A percentile compares a stretch with the other conserved stretches of the same genome.
Conservation (phyloP, 2,888 invertebrate genomes). For the Crematogaster levior region DNA sequence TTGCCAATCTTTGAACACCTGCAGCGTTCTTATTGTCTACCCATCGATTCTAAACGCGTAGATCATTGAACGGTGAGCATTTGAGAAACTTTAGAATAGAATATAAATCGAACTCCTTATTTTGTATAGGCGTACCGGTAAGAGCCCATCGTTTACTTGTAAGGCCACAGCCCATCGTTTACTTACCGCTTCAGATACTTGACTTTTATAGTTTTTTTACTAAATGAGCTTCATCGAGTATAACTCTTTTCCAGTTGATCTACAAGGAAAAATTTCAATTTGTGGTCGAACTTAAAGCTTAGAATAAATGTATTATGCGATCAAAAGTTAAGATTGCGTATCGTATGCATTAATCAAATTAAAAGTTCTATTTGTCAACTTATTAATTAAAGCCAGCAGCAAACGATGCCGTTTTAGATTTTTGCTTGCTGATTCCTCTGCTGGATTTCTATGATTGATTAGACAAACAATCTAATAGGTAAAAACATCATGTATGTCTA, state of each 20-base stretch:
- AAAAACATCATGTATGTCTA: too few species aligned
- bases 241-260: slow-evolving; percentile 94
- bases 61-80: slow-evolving; percentile 96
- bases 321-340: too few species aligned
- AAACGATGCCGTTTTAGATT: too few species aligned
- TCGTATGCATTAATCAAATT: neutral
- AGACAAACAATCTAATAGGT: too few species aligned
- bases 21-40: slow-evolving; percentile 93
- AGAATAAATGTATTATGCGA: neutral
- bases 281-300: neutral
- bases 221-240: slow-evolving; percentile 97
- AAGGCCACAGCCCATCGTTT: slow-evolving; percentile 89
- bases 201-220: slow-evolving; percentile 95
- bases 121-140: slow-evolving; percentile 98
- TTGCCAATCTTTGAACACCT: slow-evolving; percentile 93
- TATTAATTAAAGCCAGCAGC: neutral
- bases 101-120: slow-evolving; percentile 94
- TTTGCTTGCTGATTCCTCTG: too few species aligned
- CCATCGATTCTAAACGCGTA: slow-evolving; percentile 96
- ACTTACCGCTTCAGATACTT: slow-evolving; percentile 91
- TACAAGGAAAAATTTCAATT: slow-evolving; percentile 70
- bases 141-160: slow-evolving; percentile 91
- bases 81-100: slow-evolving; percentile 93
- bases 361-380: neutral
- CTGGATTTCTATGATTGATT: too few species aligned